These are phyloP conservation scores for Holothuria scabra DNA, from an alignment of 53 echinoderm and acorn worm species.

Conservation along the genomic window DNA sequence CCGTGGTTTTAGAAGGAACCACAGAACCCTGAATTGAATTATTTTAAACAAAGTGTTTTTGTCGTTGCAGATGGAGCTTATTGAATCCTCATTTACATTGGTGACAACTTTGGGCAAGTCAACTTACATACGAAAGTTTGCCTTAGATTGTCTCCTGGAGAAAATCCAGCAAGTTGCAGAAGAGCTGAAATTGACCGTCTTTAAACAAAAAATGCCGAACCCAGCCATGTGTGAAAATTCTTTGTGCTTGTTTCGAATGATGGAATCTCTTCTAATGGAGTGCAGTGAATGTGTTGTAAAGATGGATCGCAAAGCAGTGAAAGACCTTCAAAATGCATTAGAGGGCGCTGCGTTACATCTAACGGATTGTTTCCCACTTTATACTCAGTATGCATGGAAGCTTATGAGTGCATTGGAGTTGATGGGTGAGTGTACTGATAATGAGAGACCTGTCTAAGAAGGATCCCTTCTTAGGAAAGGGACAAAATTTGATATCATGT, in stretches of 20 bases:
- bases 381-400: slow-evolving; percentile 82
- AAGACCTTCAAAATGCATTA: slow-evolving; percentile 44
- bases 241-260: slow-evolving; percentile 27
- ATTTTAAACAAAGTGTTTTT: background rate
- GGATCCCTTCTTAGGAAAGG: too few species aligned
- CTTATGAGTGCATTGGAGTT: slow-evolving; percentile 66
- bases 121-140: background rate
- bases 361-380: slow-evolving; percentile 76
- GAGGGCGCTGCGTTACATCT: slow-evolving; percentile 77
- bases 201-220: slow-evolving; percentile 4
- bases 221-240: slow-evolving; percentile 11
- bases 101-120: slow-evolving; percentile 32
- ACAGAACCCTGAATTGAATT: too few species aligned
- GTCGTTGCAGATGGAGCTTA: background rate
- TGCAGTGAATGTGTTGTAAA: background rate
- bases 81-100: background rate
- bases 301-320: background rate
- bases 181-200: background rate
- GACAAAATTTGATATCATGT: too few species aligned
- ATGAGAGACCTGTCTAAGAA: background rate
- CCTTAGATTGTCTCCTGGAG: background rate
- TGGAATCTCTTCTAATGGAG: slow-evolving; percentile 19
- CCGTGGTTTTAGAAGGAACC: too few species aligned
- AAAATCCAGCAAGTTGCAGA: background rate
- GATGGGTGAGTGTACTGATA: slow-evolving; percentile 18